Percentiles rank a stretch among this genome's conserved stretches.
phyloP scores from a whole-genome alignment of 2,797 vertebrate genomes.

The Amblyraja radiata region DNA sequence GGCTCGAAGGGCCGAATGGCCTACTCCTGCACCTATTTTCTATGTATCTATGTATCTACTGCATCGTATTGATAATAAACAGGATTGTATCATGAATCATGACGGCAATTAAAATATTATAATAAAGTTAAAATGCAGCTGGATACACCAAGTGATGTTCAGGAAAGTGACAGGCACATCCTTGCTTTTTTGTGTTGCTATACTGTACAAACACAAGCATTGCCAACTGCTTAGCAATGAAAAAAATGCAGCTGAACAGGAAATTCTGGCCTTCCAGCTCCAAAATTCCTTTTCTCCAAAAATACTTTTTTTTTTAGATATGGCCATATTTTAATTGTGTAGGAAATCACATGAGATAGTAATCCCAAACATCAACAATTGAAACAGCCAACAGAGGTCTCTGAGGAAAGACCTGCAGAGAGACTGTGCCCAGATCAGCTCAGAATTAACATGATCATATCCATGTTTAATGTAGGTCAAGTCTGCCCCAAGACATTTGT shows the following conservation, averaged over 20 bases:
- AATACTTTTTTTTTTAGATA: not conserved
- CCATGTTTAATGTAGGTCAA: not conserved
- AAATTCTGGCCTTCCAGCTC: not conserved
- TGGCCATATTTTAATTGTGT: not conserved
- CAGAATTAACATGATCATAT: not conserved
- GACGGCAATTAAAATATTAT: not conserved
- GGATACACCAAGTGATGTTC: not conserved
- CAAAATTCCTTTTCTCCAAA: no score
- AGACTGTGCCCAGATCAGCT: not conserved
- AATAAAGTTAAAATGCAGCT: not conserved
- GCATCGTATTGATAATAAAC: not conserved
- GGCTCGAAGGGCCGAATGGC: no score
- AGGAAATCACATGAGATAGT: not conserved
- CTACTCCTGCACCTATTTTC: no score
- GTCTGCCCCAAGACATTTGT: not conserved
- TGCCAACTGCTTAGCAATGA: not conserved
- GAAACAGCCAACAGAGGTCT: not conserved
- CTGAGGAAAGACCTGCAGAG: not conserved
- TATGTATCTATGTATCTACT: no score
- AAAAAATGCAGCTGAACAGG: not conserved
- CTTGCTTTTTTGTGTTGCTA: not conserved
- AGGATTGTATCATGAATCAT: not conserved
- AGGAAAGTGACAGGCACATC: not conserved
- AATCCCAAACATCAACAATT: conserved; percentile 4
- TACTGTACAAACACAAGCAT: not conserved